phyloP scores from a whole-genome alignment of 2,797 vertebrate species.

The Antrozous pallidus region DNA sequence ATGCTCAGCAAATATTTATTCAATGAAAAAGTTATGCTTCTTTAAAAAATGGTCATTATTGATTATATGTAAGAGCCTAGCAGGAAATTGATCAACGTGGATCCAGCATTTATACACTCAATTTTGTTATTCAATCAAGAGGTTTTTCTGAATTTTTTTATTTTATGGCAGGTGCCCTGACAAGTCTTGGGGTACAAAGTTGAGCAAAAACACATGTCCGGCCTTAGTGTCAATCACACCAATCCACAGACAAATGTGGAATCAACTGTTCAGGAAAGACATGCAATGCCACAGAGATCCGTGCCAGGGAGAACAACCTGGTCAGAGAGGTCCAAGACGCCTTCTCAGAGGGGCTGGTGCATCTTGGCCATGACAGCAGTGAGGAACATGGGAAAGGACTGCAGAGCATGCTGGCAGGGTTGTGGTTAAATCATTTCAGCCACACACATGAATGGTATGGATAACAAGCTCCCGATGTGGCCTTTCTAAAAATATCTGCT shows the following conservation, averaged over 20 bases:
- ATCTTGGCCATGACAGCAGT: rapidly evolving
- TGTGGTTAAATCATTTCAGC: too few species aligned
- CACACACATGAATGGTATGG: rapidly evolving
- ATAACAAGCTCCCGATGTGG: rapidly evolving
- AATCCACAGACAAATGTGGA: neutral
- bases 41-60: neutral
- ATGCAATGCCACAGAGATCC: rapidly evolving
- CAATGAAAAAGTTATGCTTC: too few species aligned
- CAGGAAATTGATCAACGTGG: neutral
- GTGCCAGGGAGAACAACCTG: rapidly evolving
- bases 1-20: neutral
- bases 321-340: neutral
- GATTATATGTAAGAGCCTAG: neutral
- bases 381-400: too few species aligned
- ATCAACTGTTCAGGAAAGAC: neutral
- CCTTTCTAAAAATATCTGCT: neutral
- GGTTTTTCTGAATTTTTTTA: neutral
- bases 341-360: neutral
- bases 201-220: rapidly evolving
- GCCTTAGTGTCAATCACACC: rapidly evolving
- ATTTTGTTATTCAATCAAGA: neutral
- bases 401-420: rapidly evolving
- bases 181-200: rapidly evolving
- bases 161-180: rapidly evolving
- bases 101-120: neutral